These are phyloP conservation scores for Albula glossodonta DNA, from an alignment of 2,113 vertebrate genomes.

Conservation along the genomic window DNA sequence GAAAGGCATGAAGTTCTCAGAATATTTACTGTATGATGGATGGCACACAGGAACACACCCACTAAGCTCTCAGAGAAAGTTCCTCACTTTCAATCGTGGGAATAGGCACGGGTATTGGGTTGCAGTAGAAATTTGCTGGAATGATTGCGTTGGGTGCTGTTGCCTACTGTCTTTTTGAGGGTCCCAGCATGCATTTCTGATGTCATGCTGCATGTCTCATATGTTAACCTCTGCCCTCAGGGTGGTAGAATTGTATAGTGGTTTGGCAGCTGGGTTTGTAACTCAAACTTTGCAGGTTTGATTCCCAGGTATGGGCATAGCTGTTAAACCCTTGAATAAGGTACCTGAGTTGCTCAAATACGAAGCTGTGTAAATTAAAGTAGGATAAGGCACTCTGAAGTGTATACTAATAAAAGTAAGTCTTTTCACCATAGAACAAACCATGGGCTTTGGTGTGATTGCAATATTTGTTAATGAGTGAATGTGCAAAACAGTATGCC, in stretches of 20 bases:
- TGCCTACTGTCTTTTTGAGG: background rate
- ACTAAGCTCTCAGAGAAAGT: background rate
- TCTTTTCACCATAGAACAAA: too few species aligned
- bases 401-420: too few species aligned
- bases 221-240: background rate
- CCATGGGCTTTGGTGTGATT: too few species aligned
- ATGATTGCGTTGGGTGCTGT: background rate
- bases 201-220: background rate
- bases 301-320: too few species aligned
- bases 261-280: too few species aligned
- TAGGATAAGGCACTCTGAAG: too few species aligned
- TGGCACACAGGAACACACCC: background rate
- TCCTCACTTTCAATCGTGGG: background rate
- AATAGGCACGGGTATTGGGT: background rate
- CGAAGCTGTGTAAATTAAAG: too few species aligned
- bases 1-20: background rate
- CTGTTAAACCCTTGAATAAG: too few species aligned
- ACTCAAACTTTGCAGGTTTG: too few species aligned
- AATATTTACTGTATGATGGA: conserved; percentile 7
- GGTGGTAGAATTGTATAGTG: too few species aligned
- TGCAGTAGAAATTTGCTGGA: background rate
- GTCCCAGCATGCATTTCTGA: background rate
- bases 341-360: too few species aligned
- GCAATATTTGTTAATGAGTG: too few species aligned
- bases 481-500: background rate